Percentiles rank a stretch among this genome's conserved stretches.
phyloP scores from a whole-genome alignment of 2,797 vertebrate species.

The Xiphophorus birchmanni region DNA sequence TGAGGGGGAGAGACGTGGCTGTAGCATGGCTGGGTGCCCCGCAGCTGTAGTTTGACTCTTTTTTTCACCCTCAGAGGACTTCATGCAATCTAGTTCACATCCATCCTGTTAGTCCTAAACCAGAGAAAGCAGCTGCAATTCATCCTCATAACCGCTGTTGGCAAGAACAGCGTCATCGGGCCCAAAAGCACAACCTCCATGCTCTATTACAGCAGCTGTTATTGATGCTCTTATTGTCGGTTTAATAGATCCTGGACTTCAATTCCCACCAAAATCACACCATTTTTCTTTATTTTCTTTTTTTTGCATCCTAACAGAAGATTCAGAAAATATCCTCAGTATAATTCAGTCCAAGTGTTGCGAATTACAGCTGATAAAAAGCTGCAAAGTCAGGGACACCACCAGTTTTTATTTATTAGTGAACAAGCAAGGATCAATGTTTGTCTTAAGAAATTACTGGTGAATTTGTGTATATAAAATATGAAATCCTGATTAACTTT shows the following conservation, averaged over 20 bases:
- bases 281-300: slow-evolving; percentile 15
- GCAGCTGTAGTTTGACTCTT: slow-evolving; percentile 66
- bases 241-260: slow-evolving; percentile 53
- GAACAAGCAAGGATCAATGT: slow-evolving; percentile 41
- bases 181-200: slow-evolving; percentile 27
- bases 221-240: slow-evolving; percentile 58
- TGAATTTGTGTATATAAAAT: slow-evolving; percentile 40
- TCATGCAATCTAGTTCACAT: slow-evolving; percentile 59
- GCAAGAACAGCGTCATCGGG: slow-evolving; percentile 47
- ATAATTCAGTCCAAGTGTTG: slow-evolving; percentile 56
- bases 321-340: slow-evolving; percentile 56
- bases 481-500: slow-evolving; percentile 6
- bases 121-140: slow-evolving; percentile 67
- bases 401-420: slow-evolving; percentile 14
- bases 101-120: slow-evolving; percentile 56
- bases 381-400: slow-evolving; percentile 25
- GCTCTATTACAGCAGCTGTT: slow-evolving; percentile 60
- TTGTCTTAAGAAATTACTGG: slow-evolving; percentile 35
- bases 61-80: slow-evolving; percentile 50
- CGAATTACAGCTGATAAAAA: slow-evolving; percentile 43
- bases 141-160: slow-evolving; percentile 60
- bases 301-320: slow-evolving; percentile 19
- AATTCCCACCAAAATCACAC: slow-evolving; percentile 56
- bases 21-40: slow-evolving; percentile 63
- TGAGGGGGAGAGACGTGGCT: slow-evolving; percentile 47